Base-by-base conservation (phyloP, 2,113 vertebrate species). In the Athene cunicularia region DNA sequence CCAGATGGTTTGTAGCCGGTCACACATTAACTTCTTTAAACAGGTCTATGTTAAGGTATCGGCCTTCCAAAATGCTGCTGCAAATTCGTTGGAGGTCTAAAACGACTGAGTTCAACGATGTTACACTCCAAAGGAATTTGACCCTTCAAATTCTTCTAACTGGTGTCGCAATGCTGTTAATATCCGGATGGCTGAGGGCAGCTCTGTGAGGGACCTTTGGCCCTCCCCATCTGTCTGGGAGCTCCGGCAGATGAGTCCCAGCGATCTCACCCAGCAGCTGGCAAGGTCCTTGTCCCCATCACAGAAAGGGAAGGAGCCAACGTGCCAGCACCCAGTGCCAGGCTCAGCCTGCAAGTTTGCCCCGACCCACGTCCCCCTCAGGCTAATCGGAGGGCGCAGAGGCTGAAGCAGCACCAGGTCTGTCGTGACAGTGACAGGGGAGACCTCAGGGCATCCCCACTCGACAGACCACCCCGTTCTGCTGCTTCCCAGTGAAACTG, bases 11-110 rank as follows among this genome's bases (percentile, higher is more conserved):
- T 33, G 56, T 55, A 76, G 80, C 90, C 39, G 22, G 93, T 91
- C 84, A 95, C 83, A 94, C 83, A 89, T 94, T 95, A 95, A 95
- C 88, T 93, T 76, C 80, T 85, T 70, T 64, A 72, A 95, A 94
- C 49, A 60, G 28, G 15, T 67, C 86, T 28, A 8, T 27, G 53
- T 27, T 52, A 37, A 80, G 86, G 70, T 89, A 55, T 68, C 37
- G 45, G 30, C 60, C 77, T 87, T 77, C 60, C 26, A 49, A 63
- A 73, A 43, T 0, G 0, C 86, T n/a, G 72, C 72, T 74, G 3
- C 2, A 5, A 30, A 75, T 64, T 50, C 12, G 0, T 64, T 33
- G 45, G 62, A 85, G 35, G 58, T 73, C 80, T 94, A 2, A 50
- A 59, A n/a, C 0, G 12, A 16, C 43, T 0, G 39, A 77, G 79